A percentile compares a stretch with the other conserved stretches of the same genome.
Evolutionary conservation across 2,113 vertebrate species (phyloP).

Genomic region (Marmota monax): DNA sequence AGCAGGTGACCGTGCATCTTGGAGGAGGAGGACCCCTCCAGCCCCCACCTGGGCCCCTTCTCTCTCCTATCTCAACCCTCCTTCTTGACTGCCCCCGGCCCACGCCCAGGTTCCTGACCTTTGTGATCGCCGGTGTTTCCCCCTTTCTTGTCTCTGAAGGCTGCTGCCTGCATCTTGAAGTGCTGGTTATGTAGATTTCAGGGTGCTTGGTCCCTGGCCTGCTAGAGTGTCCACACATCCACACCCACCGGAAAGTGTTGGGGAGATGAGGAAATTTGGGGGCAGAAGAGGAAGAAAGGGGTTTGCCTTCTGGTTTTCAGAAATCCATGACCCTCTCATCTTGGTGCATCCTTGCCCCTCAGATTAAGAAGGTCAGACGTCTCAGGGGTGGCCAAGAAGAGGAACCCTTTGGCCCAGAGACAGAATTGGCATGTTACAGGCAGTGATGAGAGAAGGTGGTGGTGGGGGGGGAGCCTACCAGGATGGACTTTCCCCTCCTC

Average conservation of each 20-base stretch:
- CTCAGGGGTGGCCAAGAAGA: not conserved
- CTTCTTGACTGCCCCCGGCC: not conserved
- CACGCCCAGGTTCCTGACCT: not conserved
- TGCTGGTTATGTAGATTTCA: not conserved
- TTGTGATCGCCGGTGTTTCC: not conserved
- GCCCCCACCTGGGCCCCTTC: not conserved
- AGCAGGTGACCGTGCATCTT: not conserved
- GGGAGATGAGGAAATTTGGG: constrained; percentile 51
- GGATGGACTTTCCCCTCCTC: not conserved
- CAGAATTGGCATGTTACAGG: not conserved
- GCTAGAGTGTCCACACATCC: not conserved
- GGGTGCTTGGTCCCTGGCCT: not conserved
- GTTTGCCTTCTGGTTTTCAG: not conserved
- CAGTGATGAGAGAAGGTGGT: not conserved
- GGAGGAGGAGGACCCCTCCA: not conserved
- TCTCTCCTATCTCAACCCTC: not conserved
- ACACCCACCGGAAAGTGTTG: constrained; percentile 64
- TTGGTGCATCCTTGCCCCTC: not conserved
- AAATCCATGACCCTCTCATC: not conserved
- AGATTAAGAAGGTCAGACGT: not conserved
- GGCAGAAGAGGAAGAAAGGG: not conserved
- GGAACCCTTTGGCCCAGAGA: not conserved
- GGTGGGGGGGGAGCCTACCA: no score
- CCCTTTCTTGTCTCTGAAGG: constrained; percentile 52
- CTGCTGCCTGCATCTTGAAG: constrained; percentile 1